These are phyloP conservation scores for Gymnarchus niloticus DNA, from an alignment of 2,113 vertebrate species.

Conservation along the genomic window DNA sequence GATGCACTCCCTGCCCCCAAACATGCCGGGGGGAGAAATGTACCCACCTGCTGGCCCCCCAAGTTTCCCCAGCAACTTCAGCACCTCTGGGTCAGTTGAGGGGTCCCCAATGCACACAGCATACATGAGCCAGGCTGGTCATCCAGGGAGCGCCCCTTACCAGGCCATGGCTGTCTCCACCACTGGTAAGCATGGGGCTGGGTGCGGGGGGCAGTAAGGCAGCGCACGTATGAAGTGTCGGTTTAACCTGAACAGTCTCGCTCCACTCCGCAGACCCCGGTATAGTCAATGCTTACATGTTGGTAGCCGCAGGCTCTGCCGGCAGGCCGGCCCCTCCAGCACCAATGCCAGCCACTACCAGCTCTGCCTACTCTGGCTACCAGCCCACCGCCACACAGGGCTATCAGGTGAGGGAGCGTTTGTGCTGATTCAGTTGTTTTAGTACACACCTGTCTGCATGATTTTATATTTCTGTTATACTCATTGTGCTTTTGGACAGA, in stretches of 20 bases:
- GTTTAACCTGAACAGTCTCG: too few relatives aligned
- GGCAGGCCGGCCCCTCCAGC: conserved; percentile 72
- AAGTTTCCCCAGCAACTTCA: conserved; percentile 87
- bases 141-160: conserved; percentile 68
- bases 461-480: too few relatives aligned
- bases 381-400: conserved; percentile 85
- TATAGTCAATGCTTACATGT: conserved; percentile 93
- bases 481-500: too few relatives aligned
- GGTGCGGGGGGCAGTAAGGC: too few relatives aligned
- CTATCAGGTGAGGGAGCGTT: conserved; percentile 77
- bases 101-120: conserved; percentile 94
- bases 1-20: conserved; percentile 87
- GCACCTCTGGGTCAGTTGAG: conserved; percentile 86
- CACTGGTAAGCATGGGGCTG: conserved; percentile 59
- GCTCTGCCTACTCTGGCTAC: conserved; percentile 83
- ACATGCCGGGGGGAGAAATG: conserved; percentile 75
- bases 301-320: conserved; percentile 64
- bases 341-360: conserved; percentile 73
- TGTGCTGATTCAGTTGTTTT: too few relatives aligned
- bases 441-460: too few relatives aligned
- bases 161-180: conserved; percentile 71
- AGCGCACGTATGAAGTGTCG: too few relatives aligned
- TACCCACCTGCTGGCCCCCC: conserved; percentile 85
- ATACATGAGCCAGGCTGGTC: conserved; percentile 87
- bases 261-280: conserved; percentile 76